phyloP scores from a whole-genome alignment of 1,140 invertebrate genomes.

The Drosophila ananassae region DNA sequence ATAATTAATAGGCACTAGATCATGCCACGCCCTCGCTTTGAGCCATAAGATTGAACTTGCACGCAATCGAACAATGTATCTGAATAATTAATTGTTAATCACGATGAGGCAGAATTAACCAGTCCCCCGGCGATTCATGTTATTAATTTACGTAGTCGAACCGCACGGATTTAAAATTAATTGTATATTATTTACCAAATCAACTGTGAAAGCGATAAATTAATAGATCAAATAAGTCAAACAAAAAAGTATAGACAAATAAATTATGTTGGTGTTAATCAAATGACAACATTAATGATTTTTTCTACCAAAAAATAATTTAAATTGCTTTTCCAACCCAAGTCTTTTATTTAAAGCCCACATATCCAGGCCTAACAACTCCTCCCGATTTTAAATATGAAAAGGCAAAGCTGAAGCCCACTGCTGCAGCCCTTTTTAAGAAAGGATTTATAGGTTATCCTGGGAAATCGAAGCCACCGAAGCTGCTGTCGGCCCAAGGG shows the following conservation, averaged over 20 bases:
- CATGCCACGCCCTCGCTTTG: slow-evolving; percentile 12
- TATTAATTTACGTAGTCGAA: slow-evolving; percentile 55
- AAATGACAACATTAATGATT: neutral
- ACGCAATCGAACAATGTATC: slow-evolving; percentile 39
- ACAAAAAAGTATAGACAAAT: slow-evolving; percentile 6
- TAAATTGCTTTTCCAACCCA: neutral
- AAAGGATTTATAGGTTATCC: slow-evolving; percentile 50
- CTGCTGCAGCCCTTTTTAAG: slow-evolving; percentile 2
- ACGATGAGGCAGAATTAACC: slow-evolving; percentile 65
- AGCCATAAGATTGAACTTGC: slow-evolving; percentile 8
- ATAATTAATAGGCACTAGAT: slow-evolving; percentile 42
- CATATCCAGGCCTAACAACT: neutral
- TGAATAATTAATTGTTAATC: slow-evolving; percentile 79
- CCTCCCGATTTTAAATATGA: slow-evolving; percentile 25
- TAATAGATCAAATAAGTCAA: slow-evolving; percentile 64
- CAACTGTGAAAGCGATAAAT: slow-evolving; percentile 77
- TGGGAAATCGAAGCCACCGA: slow-evolving; percentile 43
- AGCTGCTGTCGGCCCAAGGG: slow-evolving; percentile 24
- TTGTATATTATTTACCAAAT: slow-evolving; percentile 68
- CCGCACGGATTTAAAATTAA: slow-evolving; percentile 66
- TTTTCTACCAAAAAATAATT: neutral
- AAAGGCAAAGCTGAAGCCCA: slow-evolving; percentile 8
- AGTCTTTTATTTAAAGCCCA: neutral
- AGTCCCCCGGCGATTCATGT: slow-evolving; percentile 11
- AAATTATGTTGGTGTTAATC: slow-evolving; percentile 14